These are phyloP conservation scores for Sisyra nigra DNA, from an alignment of 2,888 invertebrate genomes.

Conservation along the genomic window DNA sequence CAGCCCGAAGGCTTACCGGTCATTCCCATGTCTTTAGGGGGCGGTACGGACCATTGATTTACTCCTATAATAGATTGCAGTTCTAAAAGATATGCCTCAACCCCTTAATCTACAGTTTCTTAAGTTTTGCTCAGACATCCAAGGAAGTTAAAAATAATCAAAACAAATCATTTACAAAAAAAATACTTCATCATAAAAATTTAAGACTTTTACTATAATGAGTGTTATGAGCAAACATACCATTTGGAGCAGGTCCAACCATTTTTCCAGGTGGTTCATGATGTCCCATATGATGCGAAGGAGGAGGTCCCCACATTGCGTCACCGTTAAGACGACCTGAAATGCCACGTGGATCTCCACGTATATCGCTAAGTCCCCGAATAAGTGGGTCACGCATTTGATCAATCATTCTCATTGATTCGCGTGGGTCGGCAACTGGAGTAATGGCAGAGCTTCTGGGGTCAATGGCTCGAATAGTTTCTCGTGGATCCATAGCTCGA, in stretches of 20 bases:
- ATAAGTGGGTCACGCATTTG: constrained; percentile 34
- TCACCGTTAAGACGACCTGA: constrained; percentile 72
- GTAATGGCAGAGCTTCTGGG: constrained; percentile 2
- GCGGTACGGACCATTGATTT: constrained; percentile 43
- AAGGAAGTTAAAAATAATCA: constrained; percentile 5
- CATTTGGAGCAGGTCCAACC: constrained; percentile 26
- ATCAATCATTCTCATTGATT: constrained; percentile 34
- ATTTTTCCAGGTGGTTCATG: constrained; percentile 34
- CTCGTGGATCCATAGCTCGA: constrained; percentile 9
- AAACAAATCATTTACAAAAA: neutral
- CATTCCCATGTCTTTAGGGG: constrained; percentile 37
- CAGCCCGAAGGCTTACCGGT: constrained; percentile 48
- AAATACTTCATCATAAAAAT: neutral
- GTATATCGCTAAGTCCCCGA: constrained; percentile 44
- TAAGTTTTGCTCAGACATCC: constrained; percentile 1
- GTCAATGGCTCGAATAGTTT: constrained; percentile 8
- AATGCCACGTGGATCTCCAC: constrained; percentile 52
- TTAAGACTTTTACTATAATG: neutral
- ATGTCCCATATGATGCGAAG: constrained; percentile 30
- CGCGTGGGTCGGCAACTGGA: constrained; percentile 28
- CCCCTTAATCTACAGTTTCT: no score
- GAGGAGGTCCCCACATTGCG: constrained; percentile 57
- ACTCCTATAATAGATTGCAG: constrained; percentile 26
- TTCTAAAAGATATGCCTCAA: no score
- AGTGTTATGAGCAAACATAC: neutral